Conservation (phyloP, 2,797 vertebrate species). For the Sarcophilus harrisii region DNA sequence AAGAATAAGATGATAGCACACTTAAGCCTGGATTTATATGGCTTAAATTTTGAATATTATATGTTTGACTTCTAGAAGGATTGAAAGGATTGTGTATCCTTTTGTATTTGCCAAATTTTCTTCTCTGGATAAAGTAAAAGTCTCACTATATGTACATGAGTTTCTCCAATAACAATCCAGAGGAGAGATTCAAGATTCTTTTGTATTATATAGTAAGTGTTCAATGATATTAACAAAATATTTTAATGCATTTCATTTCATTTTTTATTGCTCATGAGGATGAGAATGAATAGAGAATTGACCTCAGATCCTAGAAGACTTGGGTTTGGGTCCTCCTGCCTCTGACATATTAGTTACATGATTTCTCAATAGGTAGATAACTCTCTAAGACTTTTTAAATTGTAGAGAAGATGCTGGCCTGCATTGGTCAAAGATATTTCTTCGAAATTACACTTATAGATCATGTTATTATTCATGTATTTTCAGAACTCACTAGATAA, state of each 20-base stretch:
- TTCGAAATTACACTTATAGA: not conserved
- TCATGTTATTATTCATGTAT: not conserved
- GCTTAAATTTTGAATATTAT: slow-evolving; percentile 31
- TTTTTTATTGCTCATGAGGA: not conserved
- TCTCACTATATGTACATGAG: not conserved
- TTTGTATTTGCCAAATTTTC: slow-evolving; percentile 57
- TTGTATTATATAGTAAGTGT: slow-evolving; percentile 40
- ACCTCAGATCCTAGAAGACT: not conserved
- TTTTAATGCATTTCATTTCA: slow-evolving; percentile 28
- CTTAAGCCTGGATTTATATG: slow-evolving; percentile 10
- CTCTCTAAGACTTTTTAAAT: not conserved
- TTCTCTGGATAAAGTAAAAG: slow-evolving; percentile 30
- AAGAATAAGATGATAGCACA: slow-evolving; percentile 3
- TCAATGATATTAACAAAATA: not conserved
- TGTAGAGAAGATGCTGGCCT: not conserved
- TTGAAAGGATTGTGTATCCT: slow-evolving; percentile 46
- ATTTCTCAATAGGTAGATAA: not conserved
- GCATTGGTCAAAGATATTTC: not conserved
- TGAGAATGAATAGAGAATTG: not conserved
- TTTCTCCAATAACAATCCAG: slow-evolving; percentile 3
- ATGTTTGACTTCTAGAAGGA: slow-evolving; percentile 69
- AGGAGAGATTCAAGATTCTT: not conserved
- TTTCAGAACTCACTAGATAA: not conserved
- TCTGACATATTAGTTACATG: not conserved
- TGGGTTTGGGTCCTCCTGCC: not conserved